Base-by-base conservation (phyloP, 92 coral and sea anemone genomes). In the Meandrina meandrites region DNA sequence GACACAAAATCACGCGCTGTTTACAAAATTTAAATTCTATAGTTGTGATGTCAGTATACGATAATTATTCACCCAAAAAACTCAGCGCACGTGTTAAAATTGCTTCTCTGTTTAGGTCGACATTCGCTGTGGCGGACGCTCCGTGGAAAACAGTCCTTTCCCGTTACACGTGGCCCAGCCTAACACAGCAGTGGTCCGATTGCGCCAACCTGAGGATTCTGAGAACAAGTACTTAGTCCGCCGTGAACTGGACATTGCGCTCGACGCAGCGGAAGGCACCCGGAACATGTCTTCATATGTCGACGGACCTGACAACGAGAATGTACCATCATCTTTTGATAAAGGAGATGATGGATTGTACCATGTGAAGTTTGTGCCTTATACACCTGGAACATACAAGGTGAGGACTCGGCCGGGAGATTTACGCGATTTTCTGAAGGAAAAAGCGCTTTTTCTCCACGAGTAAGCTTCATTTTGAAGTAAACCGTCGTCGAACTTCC, bases 211-310 rank as follows among this genome's bases (percentile, higher is more conserved):
- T 0, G 94, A 93, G 30, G 84, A 87, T 27, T 85, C 91, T 36
- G 83, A 90, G 76, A 88, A 76, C 81, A 92, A 93, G 69, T 92
- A 94, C 91, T 37, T 92, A 66, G 94, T 91, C 32, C 93, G 95
- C 66, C 98, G 95, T 32, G 98, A 94, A 81, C 92, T 94, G 22
- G 98, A 94, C 76, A 94, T 94, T 50, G 95, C 98, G 7, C 89
- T 94, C 28, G 94, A 94, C 48, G 92, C 93, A 24, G 91, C 91
- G 19, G 98, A 92, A 79, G 98, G 90, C 35, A 83, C 88, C 36
- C 80, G 86, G 84, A 89, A 92, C 73, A 86, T 94, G 91, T 88
- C 98, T 21, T 89, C 94, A 47, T 62, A 80, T 62, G 98, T 94
- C 15, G 84, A 92, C 27, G 98, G 98, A 16, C 95, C 98, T n/a